These are phyloP conservation scores for Maniola jurtina DNA, from an alignment of 1,140 invertebrate genomes.

Conservation along the genomic window DNA sequence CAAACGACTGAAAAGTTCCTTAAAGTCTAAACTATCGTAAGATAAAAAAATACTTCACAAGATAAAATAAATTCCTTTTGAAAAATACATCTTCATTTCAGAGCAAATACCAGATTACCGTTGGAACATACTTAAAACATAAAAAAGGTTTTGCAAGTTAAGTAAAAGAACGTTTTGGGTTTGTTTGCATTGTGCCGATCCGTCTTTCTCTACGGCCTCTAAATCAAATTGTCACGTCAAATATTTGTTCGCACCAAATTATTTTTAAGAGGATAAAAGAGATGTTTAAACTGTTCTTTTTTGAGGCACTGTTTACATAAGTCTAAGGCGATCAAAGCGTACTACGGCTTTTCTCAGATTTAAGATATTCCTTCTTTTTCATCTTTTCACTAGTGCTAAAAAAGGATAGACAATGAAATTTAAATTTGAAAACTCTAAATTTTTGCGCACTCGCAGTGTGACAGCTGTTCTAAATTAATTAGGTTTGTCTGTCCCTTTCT, in stretches of 20 bases:
- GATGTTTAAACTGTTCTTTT: not conserved
- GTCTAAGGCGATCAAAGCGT: too few species aligned
- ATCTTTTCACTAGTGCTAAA: too few species aligned
- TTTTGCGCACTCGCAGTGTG: too few species aligned
- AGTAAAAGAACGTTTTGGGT: constrained; percentile 17
- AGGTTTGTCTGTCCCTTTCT: too few species aligned
- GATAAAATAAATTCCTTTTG: constrained; percentile 9
- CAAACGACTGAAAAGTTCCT: too few species aligned
- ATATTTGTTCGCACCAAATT: not conserved
- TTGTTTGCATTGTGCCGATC: constrained; percentile 6
- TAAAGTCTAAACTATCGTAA: not conserved
- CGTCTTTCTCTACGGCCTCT: not conserved
- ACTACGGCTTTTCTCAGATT: not conserved
- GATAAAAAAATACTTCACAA: not conserved
- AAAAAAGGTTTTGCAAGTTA: constrained; percentile 17
- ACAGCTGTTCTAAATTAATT: too few species aligned
- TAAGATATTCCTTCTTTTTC: too few species aligned
- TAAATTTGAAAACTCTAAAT: too few species aligned
- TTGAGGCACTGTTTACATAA: not conserved
- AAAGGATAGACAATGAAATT: too few species aligned
- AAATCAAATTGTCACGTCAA: constrained; percentile 6
- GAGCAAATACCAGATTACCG: constrained; percentile 22
- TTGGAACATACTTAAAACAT: constrained; percentile 12
- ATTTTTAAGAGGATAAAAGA: not conserved
- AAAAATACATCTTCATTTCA: constrained; percentile 9